Base-by-base conservation (phyloP, 1,140 invertebrate genomes). In the Halictus rubicundus region DNA sequence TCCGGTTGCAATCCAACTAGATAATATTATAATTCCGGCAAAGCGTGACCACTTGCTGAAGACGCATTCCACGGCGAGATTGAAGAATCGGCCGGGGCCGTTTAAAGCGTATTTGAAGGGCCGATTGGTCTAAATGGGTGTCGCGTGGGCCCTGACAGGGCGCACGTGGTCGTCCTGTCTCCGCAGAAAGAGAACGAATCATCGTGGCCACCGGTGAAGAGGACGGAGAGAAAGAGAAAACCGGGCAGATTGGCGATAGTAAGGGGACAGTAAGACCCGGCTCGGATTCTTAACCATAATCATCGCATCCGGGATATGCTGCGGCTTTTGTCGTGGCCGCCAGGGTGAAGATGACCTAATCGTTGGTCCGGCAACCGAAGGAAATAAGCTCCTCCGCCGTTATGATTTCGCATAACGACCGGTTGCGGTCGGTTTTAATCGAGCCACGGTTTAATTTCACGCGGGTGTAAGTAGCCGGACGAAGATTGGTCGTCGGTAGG, bases 61-160 rank as follows among this genome's bases (percentile, higher is more conserved):
- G 73, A 72, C 68, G 71, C 74, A 79, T 82, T 85, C 74, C 83
- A 86, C 1, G 49, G 69, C 68, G 63, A 72, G 63, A 85, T 85
- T 71, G 57, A 59, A 82, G 71, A 86, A 82, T 79, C 77, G 70
- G 14, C 63, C 59, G 63, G 32, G 60, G 66, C 59, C 77, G 80
- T 76, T 87, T 77, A 82, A 39, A 71, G 60, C 61, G 70, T 63
- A 87, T 87, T 87, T 86, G 52, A 88, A 85, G 74, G 59, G 76
- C 60, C 78, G 74, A 88, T 88, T 88, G 64, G 61, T 60, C 64
- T 59, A 88, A 90, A 90, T 90, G 75, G 86, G 87, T 88, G 86
- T 86, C 88, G 88, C 85, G 89, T 89, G 89, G 89, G 88, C 84
- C 49, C 65, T 76, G 83, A 84, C 86, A 88, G 83, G 86, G 88